A percentile compares a stretch with the other conserved stretches of the same genome.
phyloP scores from a whole-genome alignment of 2,888 invertebrate genomes.

The Pandemis heparana region DNA sequence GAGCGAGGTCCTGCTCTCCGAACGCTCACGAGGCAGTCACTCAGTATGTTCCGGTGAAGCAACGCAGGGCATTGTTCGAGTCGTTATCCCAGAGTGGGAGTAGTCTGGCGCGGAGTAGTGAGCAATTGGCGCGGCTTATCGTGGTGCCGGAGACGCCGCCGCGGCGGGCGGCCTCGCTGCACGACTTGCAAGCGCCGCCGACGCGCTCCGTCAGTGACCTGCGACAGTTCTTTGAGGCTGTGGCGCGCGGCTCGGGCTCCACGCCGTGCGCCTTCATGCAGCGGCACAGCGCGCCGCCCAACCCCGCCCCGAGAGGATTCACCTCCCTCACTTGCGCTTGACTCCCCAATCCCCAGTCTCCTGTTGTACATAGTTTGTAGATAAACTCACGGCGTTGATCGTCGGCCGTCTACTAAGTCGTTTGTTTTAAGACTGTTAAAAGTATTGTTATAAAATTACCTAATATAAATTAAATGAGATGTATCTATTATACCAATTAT shows the following conservation, averaged over 20 bases:
- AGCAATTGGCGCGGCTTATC: conserved; percentile 81
- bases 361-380: conserved; percentile 72
- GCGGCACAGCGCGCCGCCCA: conserved; percentile 71
- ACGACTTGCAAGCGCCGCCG: conserved; percentile 86
- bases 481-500: conserved; percentile 59
- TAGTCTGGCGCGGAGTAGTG: conserved; percentile 87
- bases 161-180: conserved; percentile 88
- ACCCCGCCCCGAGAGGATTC: conserved; percentile 71
- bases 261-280: conserved; percentile 60
- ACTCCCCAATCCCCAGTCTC: conserved; percentile 46
- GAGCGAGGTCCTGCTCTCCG: conserved; percentile 81
- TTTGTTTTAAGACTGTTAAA: conserved; percentile 85
- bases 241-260: conserved; percentile 75
- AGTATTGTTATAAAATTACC: conserved; percentile 82
- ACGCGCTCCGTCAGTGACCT: conserved; percentile 88
- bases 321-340: conserved; percentile 77
- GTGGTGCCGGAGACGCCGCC: conserved; percentile 74
- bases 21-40: conserved; percentile 80
- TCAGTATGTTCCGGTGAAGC: conserved; percentile 89
- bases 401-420: conserved; percentile 79
- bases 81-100: conserved; percentile 87
- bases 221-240: conserved; percentile 89
- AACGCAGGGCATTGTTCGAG: conserved; percentile 89
- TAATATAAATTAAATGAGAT: conserved; percentile 79
- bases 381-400: conserved; percentile 74